Evolutionary conservation across 2,113 vertebrate genomes (phyloP), one percentile per base, ranked within the genome.

Genomic region (Poicephalus gulielmi): DNA sequence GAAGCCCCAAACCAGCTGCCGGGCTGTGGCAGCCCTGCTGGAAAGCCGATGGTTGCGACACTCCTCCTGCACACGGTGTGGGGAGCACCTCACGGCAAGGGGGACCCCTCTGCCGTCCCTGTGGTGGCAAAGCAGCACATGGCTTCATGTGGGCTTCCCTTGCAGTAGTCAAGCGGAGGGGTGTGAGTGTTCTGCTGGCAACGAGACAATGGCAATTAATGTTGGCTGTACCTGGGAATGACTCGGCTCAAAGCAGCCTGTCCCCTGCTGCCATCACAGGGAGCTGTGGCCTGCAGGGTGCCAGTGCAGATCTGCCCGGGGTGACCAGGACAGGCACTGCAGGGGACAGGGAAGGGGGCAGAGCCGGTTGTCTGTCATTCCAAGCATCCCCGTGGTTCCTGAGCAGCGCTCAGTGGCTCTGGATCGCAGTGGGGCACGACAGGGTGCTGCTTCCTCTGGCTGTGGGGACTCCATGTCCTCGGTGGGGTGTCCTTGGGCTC

Each of bases 381-480:
- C 57, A 59, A 35, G 57, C 20, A n/a, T 59, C 33, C 22, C 33
- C 30, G 22, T 2, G 20, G 22, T 16, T 22, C 13, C 13, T 59
- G n/a, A 24, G 57, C 22, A 59, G 57, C 24, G 57, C 57, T 13
- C 22, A 5, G 57, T n/a, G 20, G 33, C 22, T n/a, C 57, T 59
- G 57, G 57, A 33, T n/a, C 3, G 22, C n/a, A 24, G 57, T 59
- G 22, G 33, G 60, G 67, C 16, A 1, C 5, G 37, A 39, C 20
- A 8, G 2, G 37, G 27, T 20, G 43, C 47, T 30, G n/a, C 43
- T 71, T 57, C 39, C 14, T 10, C 13, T 3, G 3, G 25, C 43
- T 70, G 13, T 53, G 83, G 63, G 43, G 19, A 22, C 0, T 44
- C 63, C 0, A 0, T 86, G 59, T 35, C 44, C 44, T 43, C 35